Conservation (phyloP, 2,113 vertebrate species). For the Chloropsis cyanopogon region DNA sequence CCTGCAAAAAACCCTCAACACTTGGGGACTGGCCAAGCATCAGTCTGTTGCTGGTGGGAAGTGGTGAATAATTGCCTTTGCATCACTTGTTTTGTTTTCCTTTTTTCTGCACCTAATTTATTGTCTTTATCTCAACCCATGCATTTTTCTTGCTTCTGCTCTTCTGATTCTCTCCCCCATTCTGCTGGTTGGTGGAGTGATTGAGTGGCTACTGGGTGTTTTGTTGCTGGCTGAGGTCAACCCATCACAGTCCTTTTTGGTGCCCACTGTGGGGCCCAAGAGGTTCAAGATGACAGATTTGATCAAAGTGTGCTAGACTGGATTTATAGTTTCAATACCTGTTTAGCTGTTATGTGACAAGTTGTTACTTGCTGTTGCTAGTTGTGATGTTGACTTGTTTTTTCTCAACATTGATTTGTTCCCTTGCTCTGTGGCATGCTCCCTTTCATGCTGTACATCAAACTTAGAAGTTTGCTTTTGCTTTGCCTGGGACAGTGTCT, state of each 20-base stretch:
- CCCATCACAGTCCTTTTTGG: neutral
- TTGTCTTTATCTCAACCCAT: neutral
- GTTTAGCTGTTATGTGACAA: neutral
- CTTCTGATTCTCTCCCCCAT: neutral
- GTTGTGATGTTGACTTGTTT: neutral
- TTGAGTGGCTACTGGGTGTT: neutral
- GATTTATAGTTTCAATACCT: neutral
- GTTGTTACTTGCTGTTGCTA: neutral
- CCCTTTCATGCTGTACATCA: neutral
- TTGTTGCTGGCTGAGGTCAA: neutral
- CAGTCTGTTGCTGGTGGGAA: neutral
- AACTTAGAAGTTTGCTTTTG: neutral
- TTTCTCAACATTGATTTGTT: neutral
- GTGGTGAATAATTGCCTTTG: neutral
- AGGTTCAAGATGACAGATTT: neutral
- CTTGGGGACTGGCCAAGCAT: neutral
- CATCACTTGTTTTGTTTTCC: neutral
- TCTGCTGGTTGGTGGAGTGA: neutral
- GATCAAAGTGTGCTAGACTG: neutral
- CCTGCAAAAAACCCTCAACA: too few relatives aligned
- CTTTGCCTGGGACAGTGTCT: neutral
- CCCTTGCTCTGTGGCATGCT: neutral
- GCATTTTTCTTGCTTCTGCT: neutral
- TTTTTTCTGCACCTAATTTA: neutral
- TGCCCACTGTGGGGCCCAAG: neutral